Evolutionary conservation across 2,113 vertebrate species (phyloP), one percentile per base, ranked within the genome.

Genomic region (Lipophrys pholis): DNA sequence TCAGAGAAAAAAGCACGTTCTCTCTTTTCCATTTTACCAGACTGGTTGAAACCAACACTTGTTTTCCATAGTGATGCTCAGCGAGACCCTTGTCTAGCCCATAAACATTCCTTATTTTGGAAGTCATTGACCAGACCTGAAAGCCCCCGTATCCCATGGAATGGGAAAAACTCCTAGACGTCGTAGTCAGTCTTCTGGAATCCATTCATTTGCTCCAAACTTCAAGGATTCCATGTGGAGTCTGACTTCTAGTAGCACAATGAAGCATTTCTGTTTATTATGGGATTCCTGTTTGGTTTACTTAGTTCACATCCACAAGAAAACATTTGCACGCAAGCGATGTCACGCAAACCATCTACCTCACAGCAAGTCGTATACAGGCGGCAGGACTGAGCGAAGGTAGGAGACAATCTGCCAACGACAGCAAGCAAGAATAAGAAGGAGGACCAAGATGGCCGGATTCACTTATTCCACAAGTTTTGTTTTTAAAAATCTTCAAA

Each of bases 61-160:
- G 57, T 67, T 75, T 78, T 70, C 72, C 76, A 39, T 71, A 72
- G 57, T 75, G 71, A 76, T 68, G 73, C 38, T 78, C 65, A 64
- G 40, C 69, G 67, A 64, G 64, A 82, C 74, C 60, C 56, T 72
- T 67, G 57, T 88, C 79, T 78, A 36, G 63, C 74, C 78, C 58
- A 77, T 76, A 81, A 82, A 73, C 65, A 84, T 79, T 83, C 69
- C 69, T 83, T 75, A 49, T 84, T 90, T 83, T 80, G 64, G 68
- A 75, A 82, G 62, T 81, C 78, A 77, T 60, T 46, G 61, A 58
- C 64, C 76, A 75, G 71, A 80, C 75, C 69, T 62, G 53, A 79
- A 61, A 59, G 35, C 38, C 5, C 56, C 78, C 68, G 45, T 48
- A 66, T 84, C 54, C 21, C 15, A 57, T 73, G 57, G 57, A 68